These are phyloP conservation scores for Dryas iulia DNA, from an alignment of 1,140 invertebrate species.

Conservation along the genomic window DNA sequence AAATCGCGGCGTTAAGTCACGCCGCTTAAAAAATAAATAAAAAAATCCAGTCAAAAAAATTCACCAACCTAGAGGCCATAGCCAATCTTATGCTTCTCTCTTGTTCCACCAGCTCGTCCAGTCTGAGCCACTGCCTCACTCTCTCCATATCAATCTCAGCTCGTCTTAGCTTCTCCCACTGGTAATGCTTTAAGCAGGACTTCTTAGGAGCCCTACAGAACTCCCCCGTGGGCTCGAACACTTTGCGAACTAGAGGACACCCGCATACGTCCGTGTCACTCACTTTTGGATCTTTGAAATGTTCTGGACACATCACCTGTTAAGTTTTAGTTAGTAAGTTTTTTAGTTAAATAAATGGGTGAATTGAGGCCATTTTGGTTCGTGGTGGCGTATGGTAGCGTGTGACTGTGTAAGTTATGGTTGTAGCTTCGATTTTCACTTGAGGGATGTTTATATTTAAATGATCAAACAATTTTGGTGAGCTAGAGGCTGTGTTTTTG, in stretches of 20 bases:
- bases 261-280: conserved; percentile 93
- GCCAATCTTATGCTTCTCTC: conserved; percentile 93
- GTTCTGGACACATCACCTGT: conserved; percentile 95
- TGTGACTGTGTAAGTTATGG: too few relatives aligned
- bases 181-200: conserved; percentile 94
- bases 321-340: too few relatives aligned
- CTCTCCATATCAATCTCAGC: conserved; percentile 92
- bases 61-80: conserved; percentile 86
- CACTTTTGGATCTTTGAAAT: conserved; percentile 97
- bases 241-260: conserved; percentile 91
- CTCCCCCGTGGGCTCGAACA: conserved; percentile 87
- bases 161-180: conserved; percentile 96
- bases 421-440: too few relatives aligned
- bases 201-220: conserved; percentile 95
- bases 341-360: too few relatives aligned
- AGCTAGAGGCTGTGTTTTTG: too few relatives aligned
- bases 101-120: conserved; percentile 97
- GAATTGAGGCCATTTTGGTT: too few relatives aligned
- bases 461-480: too few relatives aligned
- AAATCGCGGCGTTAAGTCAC: too few relatives aligned
- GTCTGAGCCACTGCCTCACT: conserved; percentile 92
- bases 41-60: neutral
- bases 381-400: too few relatives aligned
- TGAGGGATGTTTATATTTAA: too few relatives aligned
- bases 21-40: too few relatives aligned